phyloP scores from a whole-genome alignment of 2,113 vertebrate genomes.

The Ondatra zibethicus region DNA sequence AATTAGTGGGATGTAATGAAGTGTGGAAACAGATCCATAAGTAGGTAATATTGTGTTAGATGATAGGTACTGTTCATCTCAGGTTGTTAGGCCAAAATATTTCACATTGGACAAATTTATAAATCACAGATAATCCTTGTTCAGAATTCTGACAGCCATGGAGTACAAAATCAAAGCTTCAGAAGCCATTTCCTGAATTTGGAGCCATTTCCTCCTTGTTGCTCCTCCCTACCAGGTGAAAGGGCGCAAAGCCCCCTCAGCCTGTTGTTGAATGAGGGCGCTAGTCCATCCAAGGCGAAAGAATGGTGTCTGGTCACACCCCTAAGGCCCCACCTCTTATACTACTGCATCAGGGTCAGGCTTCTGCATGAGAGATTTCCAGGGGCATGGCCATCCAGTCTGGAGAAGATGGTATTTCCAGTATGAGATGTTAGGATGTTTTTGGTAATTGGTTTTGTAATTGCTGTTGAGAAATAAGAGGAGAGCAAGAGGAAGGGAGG shows the following conservation, averaged over 20 bases:
- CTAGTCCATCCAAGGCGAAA: background rate
- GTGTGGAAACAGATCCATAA: background rate
- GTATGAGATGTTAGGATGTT: background rate
- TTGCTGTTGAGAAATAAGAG: background rate
- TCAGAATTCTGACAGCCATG: background rate
- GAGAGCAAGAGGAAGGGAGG: background rate
- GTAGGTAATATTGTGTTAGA: background rate
- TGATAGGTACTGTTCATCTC: background rate
- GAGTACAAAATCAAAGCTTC: background rate
- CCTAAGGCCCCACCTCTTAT: background rate
- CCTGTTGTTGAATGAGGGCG: background rate
- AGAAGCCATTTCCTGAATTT: too few species aligned
- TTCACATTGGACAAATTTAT: background rate
- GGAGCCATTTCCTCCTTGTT: background rate
- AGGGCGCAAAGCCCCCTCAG: background rate
- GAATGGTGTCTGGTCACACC: background rate
- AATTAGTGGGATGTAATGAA: background rate
- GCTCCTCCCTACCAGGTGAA: background rate
- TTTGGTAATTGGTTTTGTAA: background rate
- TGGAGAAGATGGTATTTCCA: background rate
- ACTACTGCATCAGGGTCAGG: too few species aligned
- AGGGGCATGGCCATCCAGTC: background rate
- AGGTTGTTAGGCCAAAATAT: background rate
- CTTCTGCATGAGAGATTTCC: background rate
- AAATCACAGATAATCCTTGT: background rate